phyloP scores from a whole-genome alignment of 2,888 invertebrate species.

The Lasioglossum villosulum region DNA sequence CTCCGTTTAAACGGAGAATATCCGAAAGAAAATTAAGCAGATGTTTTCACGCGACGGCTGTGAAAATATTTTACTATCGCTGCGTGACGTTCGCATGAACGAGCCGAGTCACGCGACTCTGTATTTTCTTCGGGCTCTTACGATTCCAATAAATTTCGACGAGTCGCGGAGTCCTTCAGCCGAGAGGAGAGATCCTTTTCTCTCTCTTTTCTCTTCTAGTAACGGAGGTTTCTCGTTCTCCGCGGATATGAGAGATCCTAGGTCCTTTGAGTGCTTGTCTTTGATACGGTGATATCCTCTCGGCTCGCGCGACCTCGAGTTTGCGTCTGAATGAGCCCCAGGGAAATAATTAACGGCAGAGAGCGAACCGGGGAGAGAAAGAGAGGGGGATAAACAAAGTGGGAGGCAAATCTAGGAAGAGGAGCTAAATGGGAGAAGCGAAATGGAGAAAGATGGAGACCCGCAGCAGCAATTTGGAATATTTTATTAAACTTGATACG shows the following conservation, averaged over 20 bases:
- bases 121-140: constrained; percentile 19
- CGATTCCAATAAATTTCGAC: constrained; percentile 23
- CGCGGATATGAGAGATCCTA: constrained; percentile 21
- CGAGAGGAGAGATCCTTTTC: not conserved
- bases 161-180: constrained; percentile 11
- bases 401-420: not conserved
- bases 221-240: constrained; percentile 43
- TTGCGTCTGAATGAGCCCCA: constrained; percentile 17
- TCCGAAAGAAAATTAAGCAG: constrained; percentile 9
- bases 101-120: not conserved
- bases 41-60: not conserved
- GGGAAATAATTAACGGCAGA: constrained; percentile 30
- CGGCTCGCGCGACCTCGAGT: constrained; percentile 8
- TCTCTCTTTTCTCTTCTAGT: not conserved
- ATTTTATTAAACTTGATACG: not conserved
- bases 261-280: constrained; percentile 33
- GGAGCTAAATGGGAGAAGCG: not conserved
- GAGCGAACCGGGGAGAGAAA: not conserved
- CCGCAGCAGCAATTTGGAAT: not conserved
- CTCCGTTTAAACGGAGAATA: not conserved
- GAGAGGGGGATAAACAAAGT: not conserved
- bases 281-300: constrained; percentile 33
- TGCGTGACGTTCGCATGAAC: constrained; percentile 20
- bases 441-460: not conserved
- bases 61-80: not conserved